These are phyloP conservation scores for Micromussa lordhowensis DNA, from an alignment of 92 coral and sea anemone genomes.

Conservation along the genomic window DNA sequence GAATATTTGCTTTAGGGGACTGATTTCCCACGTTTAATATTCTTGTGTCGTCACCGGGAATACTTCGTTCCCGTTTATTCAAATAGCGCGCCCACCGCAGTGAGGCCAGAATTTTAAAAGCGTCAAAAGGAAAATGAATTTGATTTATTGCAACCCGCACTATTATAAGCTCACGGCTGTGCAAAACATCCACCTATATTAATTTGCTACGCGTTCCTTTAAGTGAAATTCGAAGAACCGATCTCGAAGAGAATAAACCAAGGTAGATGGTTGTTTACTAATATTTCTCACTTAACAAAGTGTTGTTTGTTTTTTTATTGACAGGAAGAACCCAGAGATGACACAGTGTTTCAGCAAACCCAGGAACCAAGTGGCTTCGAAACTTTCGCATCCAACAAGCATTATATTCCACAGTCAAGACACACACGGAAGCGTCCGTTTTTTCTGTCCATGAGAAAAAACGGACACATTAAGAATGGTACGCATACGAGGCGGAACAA, in stretches of 20 bases:
- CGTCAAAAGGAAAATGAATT: constrained; percentile 14
- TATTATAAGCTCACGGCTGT: background rate
- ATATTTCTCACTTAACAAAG: constrained; percentile 11
- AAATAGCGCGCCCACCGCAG: constrained; percentile 11
- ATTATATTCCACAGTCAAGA: background rate
- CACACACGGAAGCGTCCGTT: background rate
- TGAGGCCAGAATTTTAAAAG: background rate
- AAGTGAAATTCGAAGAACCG: background rate
- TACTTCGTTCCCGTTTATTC: constrained; percentile 1
- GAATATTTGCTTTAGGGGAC: constrained; percentile 4
- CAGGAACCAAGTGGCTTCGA: constrained; percentile 29
- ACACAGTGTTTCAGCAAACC: constrained; percentile 32
- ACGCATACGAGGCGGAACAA: constrained; percentile 20
- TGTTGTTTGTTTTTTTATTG: constrained; percentile 31
- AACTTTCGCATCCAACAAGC: constrained; percentile 33
- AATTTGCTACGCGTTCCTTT: constrained; percentile 26
- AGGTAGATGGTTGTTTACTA: background rate
- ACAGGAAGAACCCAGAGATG: constrained; percentile 39
- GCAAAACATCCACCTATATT: background rate
- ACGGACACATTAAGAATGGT: constrained; percentile 52
- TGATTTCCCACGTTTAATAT: constrained; percentile 46
- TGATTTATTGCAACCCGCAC: constrained; percentile 9
- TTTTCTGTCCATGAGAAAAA: constrained; percentile 38
- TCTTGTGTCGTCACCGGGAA: constrained; percentile 5
- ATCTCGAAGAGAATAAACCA: too few species aligned